Evolutionary conservation across 2,113 vertebrate genomes (phyloP), one percentile per base, ranked within the genome.

Genomic region (Eleginops maclovinus): DNA sequence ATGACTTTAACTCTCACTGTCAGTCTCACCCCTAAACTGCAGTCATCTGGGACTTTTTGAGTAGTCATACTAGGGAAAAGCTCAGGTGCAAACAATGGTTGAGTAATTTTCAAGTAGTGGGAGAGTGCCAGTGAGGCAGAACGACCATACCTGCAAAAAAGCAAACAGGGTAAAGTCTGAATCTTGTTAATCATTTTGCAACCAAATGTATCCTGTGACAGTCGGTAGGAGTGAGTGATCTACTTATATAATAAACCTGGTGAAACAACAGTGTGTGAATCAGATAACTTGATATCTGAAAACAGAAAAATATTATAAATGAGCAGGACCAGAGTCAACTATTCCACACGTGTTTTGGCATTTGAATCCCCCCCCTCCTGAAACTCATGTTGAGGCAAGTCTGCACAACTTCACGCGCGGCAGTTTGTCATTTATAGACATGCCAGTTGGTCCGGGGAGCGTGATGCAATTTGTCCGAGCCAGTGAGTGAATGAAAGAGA

Each of bases 401-500:
- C 41, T 40, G 19, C 16, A 31, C 47, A 71, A 21, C 56, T 78
- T 76, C 58, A 49, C 41, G 12, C 21, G 14, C 64, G 16, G n/a
- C 12, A 82, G 64, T 77, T 58, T 50, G 54, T 71, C 56, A 61
- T 36, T 68, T 44, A 71, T 26, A 50, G 73, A 83, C 84, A 87
- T 81, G 68, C 86, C 86, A 74, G 81, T 75, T 46, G 53, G 68
- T 65, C 72, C 14, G 36, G 71, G 61, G 61, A 85, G 75, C 76
- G 70, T 85, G 75, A 88, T 81, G 75, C 72, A 55, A 82, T 87
- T 73, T 60, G 75, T 78, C 26, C 0, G 47, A 80, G 66, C 70
- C 46, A 21, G 36, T 50, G 60, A 3, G 43, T 31, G 68, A 72
- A 77, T 87, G 87, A 91, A 90, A 83, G 87, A 47, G 63, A 77